Evolutionary conservation across 2,888 invertebrate species (phyloP), one percentile per base, ranked within the genome.

Genomic region (Ypsolopha scabrella): DNA sequence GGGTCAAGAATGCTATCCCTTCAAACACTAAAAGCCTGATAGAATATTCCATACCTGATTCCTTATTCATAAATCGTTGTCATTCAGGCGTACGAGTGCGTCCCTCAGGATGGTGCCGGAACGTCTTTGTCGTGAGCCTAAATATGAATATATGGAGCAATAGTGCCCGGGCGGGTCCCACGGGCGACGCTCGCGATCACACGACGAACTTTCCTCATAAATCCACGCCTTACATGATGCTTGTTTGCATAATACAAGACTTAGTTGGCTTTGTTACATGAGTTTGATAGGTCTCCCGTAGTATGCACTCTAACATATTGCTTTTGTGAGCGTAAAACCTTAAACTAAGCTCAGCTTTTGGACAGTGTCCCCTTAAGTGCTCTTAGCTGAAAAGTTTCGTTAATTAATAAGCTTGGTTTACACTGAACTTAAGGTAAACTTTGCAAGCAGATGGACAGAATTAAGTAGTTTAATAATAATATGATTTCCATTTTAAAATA

Each of bases 171-270:
- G 66, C 59, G 55, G 62, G 50, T 70, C 79, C 74, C 75, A 62
- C 58, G 70, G 72, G 80, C 65, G 66, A 60, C 59, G 67, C 74
- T 68, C 68, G 75, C 43, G 43, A 45, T 76, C 70, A 72, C 74
- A 63, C 72, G 71, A 73, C 75, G 73, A 85, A 85, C 80, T 85
- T 83, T 72, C 67, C 76, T 78, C 83, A 82, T 85, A 85, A 83
- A 85, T 85, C 82, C 76, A 75, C 75, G 78, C 82, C 80, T 82
- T 80, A 80, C 81, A 80, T 81, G 80, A 85, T 83, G 80, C 82
- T 75, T 78, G 82, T 85, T 85, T 85, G 83, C 83, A 85, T 85
- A 85, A 85, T 83, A 85, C 80, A 83, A 79, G 80, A 82, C 82
- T 80, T 76, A 79, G 78, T 61, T 63, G 62, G 65, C 80, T 80